Conservation (phyloP, 2,888 invertebrate genomes). For the Phyllotreta striolata region DNA sequence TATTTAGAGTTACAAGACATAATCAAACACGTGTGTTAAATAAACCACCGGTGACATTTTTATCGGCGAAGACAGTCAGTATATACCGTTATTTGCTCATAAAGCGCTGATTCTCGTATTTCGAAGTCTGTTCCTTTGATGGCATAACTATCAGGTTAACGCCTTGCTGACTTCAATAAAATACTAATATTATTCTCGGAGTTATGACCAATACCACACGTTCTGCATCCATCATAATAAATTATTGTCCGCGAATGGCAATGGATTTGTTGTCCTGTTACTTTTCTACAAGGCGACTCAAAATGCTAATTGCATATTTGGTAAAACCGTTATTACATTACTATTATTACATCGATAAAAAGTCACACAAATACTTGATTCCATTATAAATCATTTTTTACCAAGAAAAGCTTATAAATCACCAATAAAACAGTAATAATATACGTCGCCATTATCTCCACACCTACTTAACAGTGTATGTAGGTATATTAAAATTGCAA, state of each 20-base stretch:
- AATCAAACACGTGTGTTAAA: neutral
- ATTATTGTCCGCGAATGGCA: conserved; percentile 2
- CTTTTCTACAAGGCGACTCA: conserved; percentile 7
- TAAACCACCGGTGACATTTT: neutral
- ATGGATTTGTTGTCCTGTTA: conserved; percentile 11
- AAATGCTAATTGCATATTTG: neutral
- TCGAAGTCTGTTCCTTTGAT: conserved; percentile 13
- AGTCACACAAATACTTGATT: too few species aligned
- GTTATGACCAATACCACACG: conserved; percentile 16
- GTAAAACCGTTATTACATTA: too few species aligned
- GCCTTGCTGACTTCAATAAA: conserved; percentile 20
- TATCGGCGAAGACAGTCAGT: conserved; percentile 8
- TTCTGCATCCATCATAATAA: conserved; percentile 17
- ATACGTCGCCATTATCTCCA: too few species aligned
- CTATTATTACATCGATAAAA: too few species aligned
- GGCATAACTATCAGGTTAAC: conserved; percentile 22
- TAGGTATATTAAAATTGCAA: too few species aligned
- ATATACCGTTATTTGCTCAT: conserved; percentile 11
- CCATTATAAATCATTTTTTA: too few species aligned
- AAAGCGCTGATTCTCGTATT: conserved; percentile 11
- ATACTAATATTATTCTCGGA: conserved; percentile 23
- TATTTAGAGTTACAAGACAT: neutral
- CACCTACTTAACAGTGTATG: too few species aligned
- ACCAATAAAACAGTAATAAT: too few species aligned
- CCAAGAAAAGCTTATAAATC: too few species aligned